A percentile compares a stretch with the other conserved stretches of the same genome.
Conservation (phyloP, 1,140 invertebrate species). For the Eumaeus atala region DNA sequence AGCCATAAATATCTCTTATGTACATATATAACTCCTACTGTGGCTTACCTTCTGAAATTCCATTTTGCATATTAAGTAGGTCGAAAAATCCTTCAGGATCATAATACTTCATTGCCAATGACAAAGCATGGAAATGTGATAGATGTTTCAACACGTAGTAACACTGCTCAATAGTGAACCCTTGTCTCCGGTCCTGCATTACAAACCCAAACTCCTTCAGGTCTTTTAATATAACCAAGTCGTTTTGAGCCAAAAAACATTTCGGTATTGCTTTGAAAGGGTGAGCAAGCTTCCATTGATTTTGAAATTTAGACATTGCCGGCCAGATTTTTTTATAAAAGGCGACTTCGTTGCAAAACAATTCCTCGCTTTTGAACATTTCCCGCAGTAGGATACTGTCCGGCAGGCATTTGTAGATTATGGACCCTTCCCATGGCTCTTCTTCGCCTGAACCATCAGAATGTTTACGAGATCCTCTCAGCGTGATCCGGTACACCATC, state of each 20-base stretch:
- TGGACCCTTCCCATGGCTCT: constrained; percentile 75
- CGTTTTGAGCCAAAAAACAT: constrained; percentile 77
- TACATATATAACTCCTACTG: neutral
- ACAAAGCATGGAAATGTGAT: constrained; percentile 80
- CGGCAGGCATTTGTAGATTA: constrained; percentile 82
- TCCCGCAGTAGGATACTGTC: constrained; percentile 78
- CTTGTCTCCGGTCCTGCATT: constrained; percentile 80
- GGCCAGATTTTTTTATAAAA: constrained; percentile 83
- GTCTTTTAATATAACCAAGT: constrained; percentile 80
- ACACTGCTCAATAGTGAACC: constrained; percentile 77
- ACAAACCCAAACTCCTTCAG: constrained; percentile 75
- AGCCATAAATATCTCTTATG: too few species aligned
- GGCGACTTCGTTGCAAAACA: constrained; percentile 82
- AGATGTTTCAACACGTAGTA: constrained; percentile 77
- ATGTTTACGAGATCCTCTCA: constrained; percentile 73
- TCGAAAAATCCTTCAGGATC: constrained; percentile 78
- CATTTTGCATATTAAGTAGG: constrained; percentile 70
- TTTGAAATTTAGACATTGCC: constrained; percentile 76
- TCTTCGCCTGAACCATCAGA: constrained; percentile 50
- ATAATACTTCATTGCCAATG: constrained; percentile 77
- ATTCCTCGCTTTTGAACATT: constrained; percentile 79
- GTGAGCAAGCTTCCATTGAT: constrained; percentile 43
- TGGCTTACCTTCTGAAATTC: constrained; percentile 61
- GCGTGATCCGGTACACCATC: constrained; percentile 78
- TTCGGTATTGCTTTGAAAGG: constrained; percentile 78